Evolutionary conservation across 1,140 invertebrate genomes (phyloP), one percentile per base, ranked within the genome.

Genomic region (Cydia splendana): DNA sequence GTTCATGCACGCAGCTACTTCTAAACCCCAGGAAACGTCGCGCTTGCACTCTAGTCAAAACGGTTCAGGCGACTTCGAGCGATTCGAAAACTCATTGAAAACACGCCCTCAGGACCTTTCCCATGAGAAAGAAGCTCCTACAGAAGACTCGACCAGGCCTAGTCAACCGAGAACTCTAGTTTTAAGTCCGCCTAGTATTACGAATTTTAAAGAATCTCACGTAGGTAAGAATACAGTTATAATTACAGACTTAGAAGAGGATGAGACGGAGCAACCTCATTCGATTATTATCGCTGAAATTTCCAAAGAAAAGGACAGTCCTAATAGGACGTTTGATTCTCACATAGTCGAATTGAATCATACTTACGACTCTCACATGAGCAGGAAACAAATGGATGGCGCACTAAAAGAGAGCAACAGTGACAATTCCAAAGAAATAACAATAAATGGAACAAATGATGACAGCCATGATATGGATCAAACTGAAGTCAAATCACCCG

Each of bases 181-280:
- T 76, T 78, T 84, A 80, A 86, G 79, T 85, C 84, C 88, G 82
- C 82, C 87, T 86, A 91, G 81, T 78, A 69, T 80, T 81, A 85
- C 80, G 79, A 91, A 89, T 87, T 88, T 90, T 85, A 84, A 80
- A 75, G 90, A 91, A 88, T 90, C 91, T 88, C 89, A 90, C 38
- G 65, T 74, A 38, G 76, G 77, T 76, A 81, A 85, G 77, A 85
- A 80, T 81, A 83, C 82, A 77, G 80, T 85, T 28, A 79, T 82
- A 74, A 85, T 83, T 79, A 76, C 83, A 10, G 85, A 89, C 81
- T 83, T 88, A 71, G 86, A 90, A 24, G 91, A 91, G 65, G 90
- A 91, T 74, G 91, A 93, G 81, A 91, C 81, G 12, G 91, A 93
- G 75, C 91, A 93, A 75, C 91, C 91, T 6, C 91, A 93, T 82